Percentiles rank a stretch among this genome's conserved stretches.
Evolutionary conservation across 2,888 invertebrate genomes (phyloP).

Genomic region (Ophion costatus): DNA sequence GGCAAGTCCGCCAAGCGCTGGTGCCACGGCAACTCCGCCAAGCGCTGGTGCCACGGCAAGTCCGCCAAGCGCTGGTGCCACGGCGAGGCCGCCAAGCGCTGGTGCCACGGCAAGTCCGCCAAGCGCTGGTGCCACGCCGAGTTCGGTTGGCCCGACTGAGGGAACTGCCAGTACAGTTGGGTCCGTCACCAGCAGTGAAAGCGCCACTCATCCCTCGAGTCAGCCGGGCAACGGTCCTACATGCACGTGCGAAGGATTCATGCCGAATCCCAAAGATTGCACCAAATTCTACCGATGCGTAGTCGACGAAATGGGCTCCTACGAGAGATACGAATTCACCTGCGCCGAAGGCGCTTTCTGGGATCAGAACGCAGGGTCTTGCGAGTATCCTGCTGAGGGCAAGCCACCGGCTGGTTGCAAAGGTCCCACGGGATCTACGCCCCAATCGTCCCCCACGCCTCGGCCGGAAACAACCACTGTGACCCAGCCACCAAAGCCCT

Average conservation of each 20-base stretch:
- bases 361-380: conserved; percentile 85
- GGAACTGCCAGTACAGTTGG: conserved; percentile 56
- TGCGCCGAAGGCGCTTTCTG: conserved; percentile 86
- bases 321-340: conserved; percentile 84
- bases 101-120: conserved; percentile 3
- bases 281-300: conserved; percentile 83
- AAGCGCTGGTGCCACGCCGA: conserved; percentile 18
- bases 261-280: conserved; percentile 82
- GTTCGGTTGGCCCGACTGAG: conserved; percentile 58
- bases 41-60: no score
- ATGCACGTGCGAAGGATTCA: conserved; percentile 83
- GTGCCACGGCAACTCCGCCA: no score
- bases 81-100: no score
- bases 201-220: conserved; percentile 37
- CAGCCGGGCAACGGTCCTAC: conserved; percentile 68
- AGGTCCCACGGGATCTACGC: not conserved
- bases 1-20: no score
- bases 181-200: conserved; percentile 11
- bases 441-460: not conserved
- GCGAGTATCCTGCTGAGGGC: conserved; percentile 85
- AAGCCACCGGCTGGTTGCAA: conserved; percentile 72
- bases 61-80: no score
- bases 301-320: conserved; percentile 82
- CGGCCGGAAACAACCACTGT: conserved; percentile 42
- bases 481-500: conserved; percentile 43